Conservation (phyloP, 2,113 vertebrate species). For the Grantiella picta region DNA sequence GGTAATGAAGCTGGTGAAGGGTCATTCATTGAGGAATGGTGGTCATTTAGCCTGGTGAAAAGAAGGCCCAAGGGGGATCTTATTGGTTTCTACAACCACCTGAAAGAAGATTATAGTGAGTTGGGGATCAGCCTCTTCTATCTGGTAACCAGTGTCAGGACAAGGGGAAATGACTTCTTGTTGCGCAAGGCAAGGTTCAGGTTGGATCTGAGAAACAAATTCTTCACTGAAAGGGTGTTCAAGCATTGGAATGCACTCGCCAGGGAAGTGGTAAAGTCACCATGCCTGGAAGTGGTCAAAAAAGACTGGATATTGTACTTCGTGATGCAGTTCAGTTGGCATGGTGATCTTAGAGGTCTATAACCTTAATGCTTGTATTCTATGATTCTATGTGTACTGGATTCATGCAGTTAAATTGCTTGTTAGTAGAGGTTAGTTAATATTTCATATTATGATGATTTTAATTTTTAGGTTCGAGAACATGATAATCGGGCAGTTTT, state of each 20-base stretch:
- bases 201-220: not conserved
- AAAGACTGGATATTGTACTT: not conserved
- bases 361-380: not conserved
- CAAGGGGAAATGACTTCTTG: not conserved
- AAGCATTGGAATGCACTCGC: not conserved
- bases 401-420: not conserved
- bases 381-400: not conserved
- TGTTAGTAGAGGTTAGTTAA: not conserved
- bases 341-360: not conserved
- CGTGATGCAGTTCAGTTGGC: not conserved
- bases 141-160: not conserved
- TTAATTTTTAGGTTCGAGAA: not conserved
- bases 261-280: not conserved
- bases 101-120: not conserved
- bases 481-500: not conserved
- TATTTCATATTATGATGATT: not conserved
- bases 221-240: not conserved
- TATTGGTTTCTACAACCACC: not conserved
- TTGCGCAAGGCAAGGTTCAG: not conserved
- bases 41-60: not conserved
- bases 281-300: not conserved
- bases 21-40: not conserved
- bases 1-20: not conserved
- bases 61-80: not conserved
- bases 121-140: not conserved